phyloP scores from a whole-genome alignment of 2,888 invertebrate species.

The Yponomeuta malinellus region DNA sequence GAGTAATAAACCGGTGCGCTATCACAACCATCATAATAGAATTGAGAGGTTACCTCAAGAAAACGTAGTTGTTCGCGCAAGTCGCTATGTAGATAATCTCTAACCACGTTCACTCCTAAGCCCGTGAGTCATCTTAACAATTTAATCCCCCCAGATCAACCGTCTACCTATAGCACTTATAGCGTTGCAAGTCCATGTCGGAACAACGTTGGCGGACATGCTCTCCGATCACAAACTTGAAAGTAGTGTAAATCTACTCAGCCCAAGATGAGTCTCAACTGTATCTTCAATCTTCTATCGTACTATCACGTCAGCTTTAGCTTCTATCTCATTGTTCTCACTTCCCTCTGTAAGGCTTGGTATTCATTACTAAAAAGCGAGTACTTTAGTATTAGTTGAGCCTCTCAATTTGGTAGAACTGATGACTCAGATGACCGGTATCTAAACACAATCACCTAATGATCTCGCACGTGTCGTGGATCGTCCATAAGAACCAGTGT shows the following conservation, averaged over 20 bases:
- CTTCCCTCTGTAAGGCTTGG: too few species aligned
- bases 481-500: too few species aligned
- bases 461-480: too few species aligned
- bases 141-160: not conserved
- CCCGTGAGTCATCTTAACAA: slow-evolving; percentile 1
- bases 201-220: not conserved
- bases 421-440: too few species aligned
- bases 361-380: too few species aligned
- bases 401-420: too few species aligned
- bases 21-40: not conserved
- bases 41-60: not conserved
- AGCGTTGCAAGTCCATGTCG: not conserved
- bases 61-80: not conserved
- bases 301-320: too few species aligned
- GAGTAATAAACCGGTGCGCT: not conserved
- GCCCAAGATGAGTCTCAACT: too few species aligned
- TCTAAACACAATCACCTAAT: too few species aligned
- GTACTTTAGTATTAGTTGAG: too few species aligned
- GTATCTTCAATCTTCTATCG: too few species aligned
- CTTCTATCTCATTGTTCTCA: too few species aligned
- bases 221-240: not conserved
- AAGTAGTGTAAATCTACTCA: not conserved
- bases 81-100: not conserved
- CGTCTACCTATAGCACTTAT: not conserved
- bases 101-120: not conserved